These are phyloP conservation scores for Scelioninae gen. 1 DNA, from an alignment of 2,888 invertebrate genomes.

Conservation along the genomic window DNA sequence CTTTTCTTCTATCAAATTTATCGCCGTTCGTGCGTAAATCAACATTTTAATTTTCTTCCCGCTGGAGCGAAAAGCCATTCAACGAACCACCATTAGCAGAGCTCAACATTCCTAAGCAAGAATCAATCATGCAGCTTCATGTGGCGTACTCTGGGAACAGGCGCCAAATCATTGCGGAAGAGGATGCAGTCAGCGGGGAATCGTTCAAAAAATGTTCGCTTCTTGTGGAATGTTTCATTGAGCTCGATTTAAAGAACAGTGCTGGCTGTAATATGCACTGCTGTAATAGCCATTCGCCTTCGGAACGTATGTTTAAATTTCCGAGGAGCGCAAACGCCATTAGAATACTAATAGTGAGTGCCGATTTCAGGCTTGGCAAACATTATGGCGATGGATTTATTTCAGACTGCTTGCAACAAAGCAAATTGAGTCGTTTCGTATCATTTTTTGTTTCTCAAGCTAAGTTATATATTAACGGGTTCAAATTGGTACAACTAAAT, in stretches of 20 bases:
- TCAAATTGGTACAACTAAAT: no score
- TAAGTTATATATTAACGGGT: no score
- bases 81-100: background rate
- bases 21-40: slow-evolving; percentile 19
- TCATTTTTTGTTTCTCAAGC: no score
- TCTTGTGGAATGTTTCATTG: slow-evolving; percentile 54
- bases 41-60: slow-evolving; percentile 24
- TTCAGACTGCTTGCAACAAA: no score
- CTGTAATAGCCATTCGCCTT: slow-evolving; percentile 37
- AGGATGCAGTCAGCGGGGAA: slow-evolving; percentile 40
- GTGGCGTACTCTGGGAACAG: slow-evolving; percentile 38
- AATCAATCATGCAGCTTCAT: slow-evolving; percentile 44
- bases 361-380: no score
- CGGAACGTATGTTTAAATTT: slow-evolving; percentile 27
- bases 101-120: slow-evolving; percentile 20
- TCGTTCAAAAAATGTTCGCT: slow-evolving; percentile 31
- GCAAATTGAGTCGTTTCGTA: no score
- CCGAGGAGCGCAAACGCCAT: slow-evolving; percentile 49
- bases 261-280: slow-evolving; percentile 29
- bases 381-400: no score
- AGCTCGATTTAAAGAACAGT: slow-evolving; percentile 50
- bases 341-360: slow-evolving; percentile 54
- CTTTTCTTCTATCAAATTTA: no score
- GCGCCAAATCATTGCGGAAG: slow-evolving; percentile 30
- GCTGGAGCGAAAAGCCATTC: background rate